Evolutionary conservation across 2,113 vertebrate species (phyloP).

Genomic region (Ammodytes dubius): DNA sequence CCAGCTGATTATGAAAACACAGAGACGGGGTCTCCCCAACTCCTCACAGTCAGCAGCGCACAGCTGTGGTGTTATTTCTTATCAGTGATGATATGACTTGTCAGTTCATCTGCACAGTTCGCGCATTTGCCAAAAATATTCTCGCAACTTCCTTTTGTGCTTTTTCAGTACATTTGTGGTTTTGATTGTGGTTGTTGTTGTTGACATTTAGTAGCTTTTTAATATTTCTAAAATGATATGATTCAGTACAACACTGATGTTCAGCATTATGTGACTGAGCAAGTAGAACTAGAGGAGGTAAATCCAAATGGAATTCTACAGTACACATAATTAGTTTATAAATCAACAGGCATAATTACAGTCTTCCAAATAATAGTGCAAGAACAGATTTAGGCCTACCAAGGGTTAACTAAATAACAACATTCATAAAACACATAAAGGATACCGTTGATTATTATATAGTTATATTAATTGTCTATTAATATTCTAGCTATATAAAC

Average conservation of each 20-base stretch:
- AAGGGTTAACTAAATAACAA: background rate
- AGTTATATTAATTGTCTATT: background rate
- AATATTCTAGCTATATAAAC: background rate
- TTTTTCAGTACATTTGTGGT: background rate
- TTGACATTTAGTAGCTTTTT: background rate
- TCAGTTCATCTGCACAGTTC: slow-evolving; percentile 42
- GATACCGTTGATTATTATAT: no score
- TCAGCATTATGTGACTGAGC: background rate
- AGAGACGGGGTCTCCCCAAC: slow-evolving; percentile 35
- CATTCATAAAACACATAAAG: background rate
- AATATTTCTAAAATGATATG: background rate
- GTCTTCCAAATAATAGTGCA: background rate
- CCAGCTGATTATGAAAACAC: slow-evolving; percentile 56
- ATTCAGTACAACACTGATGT: background rate
- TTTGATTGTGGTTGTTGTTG: background rate
- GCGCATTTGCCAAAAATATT: slow-evolving; percentile 36
- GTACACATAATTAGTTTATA: background rate
- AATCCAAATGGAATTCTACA: background rate
- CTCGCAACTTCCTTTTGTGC: slow-evolving; percentile 12
- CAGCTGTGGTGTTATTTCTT: slow-evolving; percentile 55
- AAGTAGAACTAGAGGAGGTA: background rate
- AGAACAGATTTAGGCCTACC: background rate
- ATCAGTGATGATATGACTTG: slow-evolving; percentile 64
- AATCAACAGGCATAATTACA: background rate
- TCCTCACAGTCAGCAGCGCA: slow-evolving; percentile 45